A percentile compares a stretch with the other conserved stretches of the same genome.
These are phyloP conservation scores for Panzeria rudis DNA, from an alignment of 2,888 invertebrate species.

Conservation along the genomic window DNA sequence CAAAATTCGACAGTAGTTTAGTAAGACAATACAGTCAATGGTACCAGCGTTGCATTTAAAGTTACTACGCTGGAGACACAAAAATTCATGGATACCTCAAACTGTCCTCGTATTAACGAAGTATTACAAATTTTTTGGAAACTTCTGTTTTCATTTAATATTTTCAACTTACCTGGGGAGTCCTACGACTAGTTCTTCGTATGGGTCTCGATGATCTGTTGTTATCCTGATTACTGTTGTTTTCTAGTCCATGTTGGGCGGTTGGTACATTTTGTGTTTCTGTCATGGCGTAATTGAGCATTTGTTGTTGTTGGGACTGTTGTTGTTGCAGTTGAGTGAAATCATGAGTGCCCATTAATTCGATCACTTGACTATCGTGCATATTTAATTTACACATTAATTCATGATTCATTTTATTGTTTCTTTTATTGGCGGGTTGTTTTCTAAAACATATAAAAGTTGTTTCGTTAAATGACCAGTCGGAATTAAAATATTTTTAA, in stretches of 20 bases:
- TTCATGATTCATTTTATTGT: constrained; percentile 70
- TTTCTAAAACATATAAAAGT: constrained; percentile 41
- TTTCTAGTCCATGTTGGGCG: constrained; percentile 78
- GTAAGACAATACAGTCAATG: too few species aligned
- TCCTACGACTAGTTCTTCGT: constrained; percentile 80
- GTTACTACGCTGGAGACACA: too few species aligned
- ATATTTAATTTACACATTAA: constrained; percentile 74
- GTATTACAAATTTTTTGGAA: too few species aligned
- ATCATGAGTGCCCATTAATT: constrained; percentile 78
- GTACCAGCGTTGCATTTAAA: too few species aligned
- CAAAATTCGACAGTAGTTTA: too few species aligned
- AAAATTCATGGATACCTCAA: too few species aligned
- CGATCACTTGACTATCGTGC: constrained; percentile 78
- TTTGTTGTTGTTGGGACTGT: constrained; percentile 73
- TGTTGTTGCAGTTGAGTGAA: constrained; percentile 78
- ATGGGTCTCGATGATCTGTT: constrained; percentile 80
- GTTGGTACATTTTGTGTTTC: constrained; percentile 72
- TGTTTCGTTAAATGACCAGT: too few species aligned
- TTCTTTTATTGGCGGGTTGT: constrained; percentile 55
- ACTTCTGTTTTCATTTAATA: neutral
- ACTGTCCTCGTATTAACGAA: too few species aligned
- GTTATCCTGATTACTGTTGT: constrained; percentile 72
- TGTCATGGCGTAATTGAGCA: constrained; percentile 71
- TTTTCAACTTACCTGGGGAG: constrained; percentile 78
- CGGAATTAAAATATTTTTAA: too few species aligned